Evolutionary conservation across 2,797 vertebrate genomes (phyloP), one percentile per base, ranked within the genome.

Genomic region (Adrianichthys oophorus): DNA sequence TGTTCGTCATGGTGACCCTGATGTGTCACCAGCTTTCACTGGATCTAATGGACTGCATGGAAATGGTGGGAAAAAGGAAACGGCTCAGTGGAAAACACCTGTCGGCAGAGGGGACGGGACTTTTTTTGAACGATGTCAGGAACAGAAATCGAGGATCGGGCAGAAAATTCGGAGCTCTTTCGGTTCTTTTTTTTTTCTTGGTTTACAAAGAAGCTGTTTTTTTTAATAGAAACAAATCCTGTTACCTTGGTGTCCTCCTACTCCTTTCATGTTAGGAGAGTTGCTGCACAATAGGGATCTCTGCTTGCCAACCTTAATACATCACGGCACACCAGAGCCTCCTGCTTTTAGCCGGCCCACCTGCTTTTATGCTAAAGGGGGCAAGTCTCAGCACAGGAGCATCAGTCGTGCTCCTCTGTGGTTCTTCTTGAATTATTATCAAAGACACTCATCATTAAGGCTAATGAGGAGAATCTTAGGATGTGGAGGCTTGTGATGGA

Each of bases 61-160:
- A 58, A 63, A 80, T 64, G 64, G 69, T 56, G 37, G 42, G 55
- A 78, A 70, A 64, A 74, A 68, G 59, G 7, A 48, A 48, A 76
- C 61, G 19, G 56, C n/a, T 78, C 62, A 66, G 74, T 41, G 47
- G 62, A 50, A 67, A 42, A 46, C 77, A 82, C 74, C 76, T 80
- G 80, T 72, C 21, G 44, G n/a, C 50, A 59, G 46, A 65, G 21
- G 48, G 46, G 52, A 41, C 6, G 51, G 55, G 44, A 66, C 67
- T 56, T 48, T 29, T 40, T 26, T 52, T 48, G 29, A 51, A 70
- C 74, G 66, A 64, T 52, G 71, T 70, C 52, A 46, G 42, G 58
- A 66, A 12, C 32, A 13, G 8, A 3, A 32, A 13, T 12, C 8
- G 29, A 32, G 29, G 29, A 32, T 32, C 8, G 7, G 26, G 26